Evolutionary conservation across 2,888 invertebrate genomes (phyloP).

Genomic region (Cheilosia vernalis): DNA sequence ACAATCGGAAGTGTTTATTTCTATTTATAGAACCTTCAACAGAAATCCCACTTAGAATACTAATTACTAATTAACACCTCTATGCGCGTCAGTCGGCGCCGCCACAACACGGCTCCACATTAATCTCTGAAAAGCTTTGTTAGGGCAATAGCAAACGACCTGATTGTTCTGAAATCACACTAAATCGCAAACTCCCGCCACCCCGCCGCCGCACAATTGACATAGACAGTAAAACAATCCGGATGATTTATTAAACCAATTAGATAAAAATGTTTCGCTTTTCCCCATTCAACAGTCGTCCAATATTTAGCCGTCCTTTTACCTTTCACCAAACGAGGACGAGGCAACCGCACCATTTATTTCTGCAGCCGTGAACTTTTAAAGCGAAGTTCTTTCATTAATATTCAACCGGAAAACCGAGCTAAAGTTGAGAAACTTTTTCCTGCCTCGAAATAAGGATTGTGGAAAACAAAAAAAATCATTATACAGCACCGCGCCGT

Average conservation of each 20-base stretch:
- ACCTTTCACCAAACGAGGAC: slow-evolving; percentile 3
- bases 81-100: background rate
- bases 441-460: background rate
- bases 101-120: slow-evolving; percentile 7
- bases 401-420: slow-evolving; percentile 67
- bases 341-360: slow-evolving; percentile 2
- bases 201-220: slow-evolving; percentile 38
- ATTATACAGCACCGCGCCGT: background rate
- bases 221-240: slow-evolving; percentile 67
- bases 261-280: slow-evolving; percentile 66
- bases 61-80: slow-evolving; percentile 67
- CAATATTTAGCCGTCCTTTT: background rate
- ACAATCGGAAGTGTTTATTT: slow-evolving; percentile 7
- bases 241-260: slow-evolving; percentile 73
- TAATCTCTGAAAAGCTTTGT: slow-evolving; percentile 51
- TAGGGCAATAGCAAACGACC: slow-evolving; percentile 62
- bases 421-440: slow-evolving; percentile 57
- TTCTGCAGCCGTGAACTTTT: slow-evolving; percentile 48
- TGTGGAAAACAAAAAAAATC: slow-evolving; percentile 8
- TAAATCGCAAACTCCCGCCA: slow-evolving; percentile 41
- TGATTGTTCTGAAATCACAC: slow-evolving; percentile 60
- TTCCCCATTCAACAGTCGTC: slow-evolving; percentile 40
- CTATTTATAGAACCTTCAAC: slow-evolving; percentile 10
- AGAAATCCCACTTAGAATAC: slow-evolving; percentile 34
- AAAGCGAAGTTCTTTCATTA: slow-evolving; percentile 67